A percentile compares a stretch with the other conserved stretches of the same genome.
Conservation (phyloP, 2,113 vertebrate species). For the Casuarius casuarius region DNA sequence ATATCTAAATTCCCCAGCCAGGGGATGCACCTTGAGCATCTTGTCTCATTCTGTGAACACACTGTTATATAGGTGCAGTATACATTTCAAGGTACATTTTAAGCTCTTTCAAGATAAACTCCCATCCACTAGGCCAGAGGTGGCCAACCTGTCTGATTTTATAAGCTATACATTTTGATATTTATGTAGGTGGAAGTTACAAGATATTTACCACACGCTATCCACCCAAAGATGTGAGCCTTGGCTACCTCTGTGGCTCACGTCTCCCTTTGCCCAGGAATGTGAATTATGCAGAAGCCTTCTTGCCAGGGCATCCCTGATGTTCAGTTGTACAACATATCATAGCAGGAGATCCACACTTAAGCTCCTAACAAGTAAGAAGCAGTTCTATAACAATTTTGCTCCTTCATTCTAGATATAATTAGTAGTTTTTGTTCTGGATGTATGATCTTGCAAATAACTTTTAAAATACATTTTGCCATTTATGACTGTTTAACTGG, state of each 20-base stretch:
- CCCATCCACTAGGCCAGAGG: neutral
- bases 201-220: neutral
- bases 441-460: neutral
- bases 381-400: neutral
- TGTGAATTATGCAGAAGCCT: neutral
- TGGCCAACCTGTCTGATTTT: neutral
- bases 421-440: neutral
- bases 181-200: neutral
- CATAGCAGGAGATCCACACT: neutral
- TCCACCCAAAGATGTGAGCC: neutral
- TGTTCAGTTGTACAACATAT: neutral
- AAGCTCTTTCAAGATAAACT: neutral
- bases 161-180: accelerated
- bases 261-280: neutral
- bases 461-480: neutral
- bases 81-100: neutral
- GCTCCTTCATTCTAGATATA: neutral
- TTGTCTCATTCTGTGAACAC: neutral
- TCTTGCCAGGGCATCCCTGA: neutral
- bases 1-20: neutral
- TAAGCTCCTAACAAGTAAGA: neutral
- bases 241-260: neutral
- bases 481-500: neutral
- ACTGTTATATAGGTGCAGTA: neutral
- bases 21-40: neutral